These are phyloP conservation scores for Drosophila rellima DNA, from an alignment of 2,888 invertebrate genomes.

Conservation along the genomic window DNA sequence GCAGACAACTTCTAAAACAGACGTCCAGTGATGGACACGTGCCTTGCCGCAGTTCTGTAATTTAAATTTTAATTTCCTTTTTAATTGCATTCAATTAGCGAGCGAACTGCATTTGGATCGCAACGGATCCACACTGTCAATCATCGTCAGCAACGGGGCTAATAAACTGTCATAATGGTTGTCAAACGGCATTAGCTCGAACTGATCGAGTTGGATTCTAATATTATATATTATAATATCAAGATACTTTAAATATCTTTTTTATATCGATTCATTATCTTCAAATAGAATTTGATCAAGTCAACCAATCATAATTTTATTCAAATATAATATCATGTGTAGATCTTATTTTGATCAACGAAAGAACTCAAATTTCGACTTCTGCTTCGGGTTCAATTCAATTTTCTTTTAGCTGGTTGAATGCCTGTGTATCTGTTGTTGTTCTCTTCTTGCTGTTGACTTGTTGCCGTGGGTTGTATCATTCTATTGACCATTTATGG, in stretches of 20 bases:
- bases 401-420: background rate
- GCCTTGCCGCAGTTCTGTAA: conserved; percentile 61
- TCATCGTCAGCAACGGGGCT: conserved; percentile 24
- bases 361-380: background rate
- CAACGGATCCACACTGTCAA: conserved; percentile 45
- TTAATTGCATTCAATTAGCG: conserved; percentile 78
- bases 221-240: background rate
- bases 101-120: conserved; percentile 39
- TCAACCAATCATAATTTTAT: background rate
- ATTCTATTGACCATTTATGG: conserved; percentile 66
- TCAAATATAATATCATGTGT: background rate
- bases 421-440: conserved; percentile 4
- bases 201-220: background rate
- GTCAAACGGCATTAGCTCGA: conserved; percentile 35
- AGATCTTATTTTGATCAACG: background rate
- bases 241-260: background rate
- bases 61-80: conserved; percentile 75
- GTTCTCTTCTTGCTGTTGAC: conserved; percentile 6
- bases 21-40: conserved; percentile 63
- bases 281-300: background rate
- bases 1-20: conserved; percentile 49
- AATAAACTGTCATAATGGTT: conserved; percentile 48
- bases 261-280: background rate
- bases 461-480: conserved; percentile 35
- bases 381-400: background rate